phyloP scores from a whole-genome alignment of 2,888 invertebrate genomes.

The Desoria tigrina region DNA sequence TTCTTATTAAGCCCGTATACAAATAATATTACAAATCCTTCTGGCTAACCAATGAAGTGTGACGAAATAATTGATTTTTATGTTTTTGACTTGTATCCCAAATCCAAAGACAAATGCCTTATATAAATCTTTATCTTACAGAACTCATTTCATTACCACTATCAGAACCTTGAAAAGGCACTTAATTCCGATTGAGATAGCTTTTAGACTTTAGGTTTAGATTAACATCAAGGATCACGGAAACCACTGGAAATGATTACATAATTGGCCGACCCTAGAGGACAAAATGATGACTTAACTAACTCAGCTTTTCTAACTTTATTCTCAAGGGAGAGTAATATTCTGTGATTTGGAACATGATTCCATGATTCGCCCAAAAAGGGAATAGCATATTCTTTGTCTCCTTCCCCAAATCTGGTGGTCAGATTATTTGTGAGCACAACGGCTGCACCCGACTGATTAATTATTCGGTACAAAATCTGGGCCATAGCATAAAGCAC shows the following conservation, averaged over 20 bases:
- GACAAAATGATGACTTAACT: constrained; percentile 13
- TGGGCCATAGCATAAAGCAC: constrained; percentile 38
- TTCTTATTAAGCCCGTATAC: no score
- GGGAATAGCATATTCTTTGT: constrained; percentile 28
- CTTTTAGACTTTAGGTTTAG: no score
- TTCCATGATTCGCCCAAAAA: constrained; percentile 44
- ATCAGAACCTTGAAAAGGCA: no score
- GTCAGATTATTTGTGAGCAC: constrained; percentile 47
- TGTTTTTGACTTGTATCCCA: no score
- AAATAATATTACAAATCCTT: no score
- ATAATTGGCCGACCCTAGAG: constrained; percentile 16
- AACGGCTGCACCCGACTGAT: constrained; percentile 36
- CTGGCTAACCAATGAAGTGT: no score
- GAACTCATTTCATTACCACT: no score
- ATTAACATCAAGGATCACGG: constrained; percentile 15
- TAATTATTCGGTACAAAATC: constrained; percentile 32
- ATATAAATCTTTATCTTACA: no score
- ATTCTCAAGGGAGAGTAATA: constrained; percentile 15
- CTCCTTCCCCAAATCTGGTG: constrained; percentile 31
- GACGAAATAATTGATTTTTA: no score
- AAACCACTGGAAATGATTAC: constrained; percentile 26
- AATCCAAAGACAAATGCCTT: no score
- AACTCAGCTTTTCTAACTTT: constrained; percentile 26
- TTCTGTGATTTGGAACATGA: constrained; percentile 32
- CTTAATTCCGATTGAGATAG: no score